Conservation (phyloP, 2,797 vertebrate species). For the Artibeus lituratus region DNA sequence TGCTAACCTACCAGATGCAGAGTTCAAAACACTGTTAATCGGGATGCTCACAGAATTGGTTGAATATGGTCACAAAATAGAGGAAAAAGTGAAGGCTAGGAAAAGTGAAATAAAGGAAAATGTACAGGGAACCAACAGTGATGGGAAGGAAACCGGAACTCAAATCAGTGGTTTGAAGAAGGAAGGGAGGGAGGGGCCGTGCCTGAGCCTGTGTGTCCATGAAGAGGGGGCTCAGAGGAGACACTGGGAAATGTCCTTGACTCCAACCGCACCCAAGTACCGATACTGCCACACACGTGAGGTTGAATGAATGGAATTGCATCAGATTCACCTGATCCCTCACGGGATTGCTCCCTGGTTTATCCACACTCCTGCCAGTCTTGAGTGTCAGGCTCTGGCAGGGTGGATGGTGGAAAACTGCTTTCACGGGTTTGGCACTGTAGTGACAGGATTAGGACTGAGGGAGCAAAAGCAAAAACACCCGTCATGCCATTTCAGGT, state of each 20-base stretch:
- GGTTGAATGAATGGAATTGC: background rate
- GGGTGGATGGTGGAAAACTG: background rate
- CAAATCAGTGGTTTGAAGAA: too few species aligned
- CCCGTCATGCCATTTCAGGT: background rate
- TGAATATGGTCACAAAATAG: too few species aligned
- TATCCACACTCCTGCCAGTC: background rate
- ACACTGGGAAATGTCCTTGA: background rate
- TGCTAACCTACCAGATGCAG: too few species aligned
- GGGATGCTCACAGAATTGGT: too few species aligned
- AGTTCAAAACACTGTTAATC: too few species aligned
- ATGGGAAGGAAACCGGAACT: too few species aligned
- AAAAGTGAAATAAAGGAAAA: too few species aligned
- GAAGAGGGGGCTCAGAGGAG: background rate
- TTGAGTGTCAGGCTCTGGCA: background rate
- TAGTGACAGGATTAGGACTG: fast-evolving
- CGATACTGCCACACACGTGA: too few species aligned
- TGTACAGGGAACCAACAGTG: too few species aligned
- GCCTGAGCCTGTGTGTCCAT: background rate
- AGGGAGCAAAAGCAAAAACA: background rate
- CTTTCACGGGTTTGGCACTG: fast-evolving
- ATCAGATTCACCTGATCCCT: fast-evolving
- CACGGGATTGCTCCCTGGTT: background rate
- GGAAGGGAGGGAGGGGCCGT: too few species aligned
- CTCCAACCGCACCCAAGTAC: background rate
- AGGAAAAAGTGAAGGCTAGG: too few species aligned